Conservation (phyloP, 2,113 vertebrate species). For the Mormoops blainvillei region DNA sequence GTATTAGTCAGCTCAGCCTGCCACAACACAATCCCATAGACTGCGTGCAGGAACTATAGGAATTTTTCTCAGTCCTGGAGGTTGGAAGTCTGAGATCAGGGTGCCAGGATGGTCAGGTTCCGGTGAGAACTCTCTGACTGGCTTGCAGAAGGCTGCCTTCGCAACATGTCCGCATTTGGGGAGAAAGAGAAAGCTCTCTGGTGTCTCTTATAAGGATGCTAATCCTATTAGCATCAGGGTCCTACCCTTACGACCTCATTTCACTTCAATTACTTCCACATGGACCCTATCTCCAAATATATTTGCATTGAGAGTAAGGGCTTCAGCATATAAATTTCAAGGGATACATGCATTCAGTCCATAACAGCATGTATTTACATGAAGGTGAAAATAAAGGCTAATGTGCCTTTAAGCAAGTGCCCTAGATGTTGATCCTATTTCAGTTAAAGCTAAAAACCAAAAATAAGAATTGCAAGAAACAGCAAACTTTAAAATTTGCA, state of each 20-base stretch:
- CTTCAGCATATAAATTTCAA: not conserved
- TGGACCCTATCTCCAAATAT: not conserved
- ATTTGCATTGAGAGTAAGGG: not conserved
- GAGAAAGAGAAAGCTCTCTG: not conserved
- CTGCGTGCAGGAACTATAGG: no score
- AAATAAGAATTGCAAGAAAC: constrained; percentile 16
- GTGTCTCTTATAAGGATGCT: not conserved
- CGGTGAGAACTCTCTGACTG: not conserved
- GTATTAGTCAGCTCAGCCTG: no score
- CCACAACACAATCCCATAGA: no score
- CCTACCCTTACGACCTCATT: not conserved
- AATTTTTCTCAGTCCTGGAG: no score
- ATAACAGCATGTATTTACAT: not conserved
- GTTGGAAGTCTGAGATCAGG: no score
- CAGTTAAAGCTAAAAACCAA: not conserved
- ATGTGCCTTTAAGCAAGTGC: not conserved
- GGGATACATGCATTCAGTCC: not conserved
- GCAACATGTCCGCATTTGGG: no score
- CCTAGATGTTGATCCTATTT: not conserved
- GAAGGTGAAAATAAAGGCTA: constrained; percentile 4
- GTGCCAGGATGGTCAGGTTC: no score
- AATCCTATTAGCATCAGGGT: not conserved
- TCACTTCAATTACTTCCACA: not conserved
- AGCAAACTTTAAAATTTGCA: constrained; percentile 8
- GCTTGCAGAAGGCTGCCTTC: not conserved